Percentiles rank a stretch among this genome's conserved stretches.
phyloP scores from a whole-genome alignment of 2,113 vertebrate species.

The Prunella fulvescens region DNA sequence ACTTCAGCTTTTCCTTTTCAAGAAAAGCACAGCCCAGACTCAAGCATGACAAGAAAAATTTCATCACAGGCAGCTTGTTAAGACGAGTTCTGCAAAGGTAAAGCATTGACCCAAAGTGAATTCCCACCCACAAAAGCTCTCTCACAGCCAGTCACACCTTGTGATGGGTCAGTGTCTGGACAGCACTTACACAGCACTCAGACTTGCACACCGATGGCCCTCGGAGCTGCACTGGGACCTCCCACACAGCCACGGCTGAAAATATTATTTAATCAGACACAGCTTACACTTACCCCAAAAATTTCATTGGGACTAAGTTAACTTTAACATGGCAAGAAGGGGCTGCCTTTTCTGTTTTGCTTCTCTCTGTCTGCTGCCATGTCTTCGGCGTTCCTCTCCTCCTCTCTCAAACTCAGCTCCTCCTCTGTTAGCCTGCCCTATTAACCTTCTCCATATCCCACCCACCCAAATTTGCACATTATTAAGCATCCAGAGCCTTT shows the following conservation, averaged over 20 bases:
- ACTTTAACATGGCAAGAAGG: not conserved
- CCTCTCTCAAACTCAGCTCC: conserved; percentile 25
- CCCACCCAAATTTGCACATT: conserved; percentile 49
- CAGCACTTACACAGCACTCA: not conserved
- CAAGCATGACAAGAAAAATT: not conserved
- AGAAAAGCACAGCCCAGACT: not conserved
- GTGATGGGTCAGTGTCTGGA: not conserved
- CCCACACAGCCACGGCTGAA: not conserved
- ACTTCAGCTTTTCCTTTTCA: not conserved
- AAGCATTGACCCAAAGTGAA: not conserved
- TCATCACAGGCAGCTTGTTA: not conserved
- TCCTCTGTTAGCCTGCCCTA: conserved; percentile 43
- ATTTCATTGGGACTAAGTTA: not conserved
- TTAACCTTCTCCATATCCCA: conserved; percentile 24
- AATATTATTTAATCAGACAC: not conserved
- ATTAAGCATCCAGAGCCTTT: conserved; percentile 28
- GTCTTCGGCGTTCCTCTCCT: not conserved
- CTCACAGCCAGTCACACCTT: not conserved
- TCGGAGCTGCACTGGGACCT: not conserved
- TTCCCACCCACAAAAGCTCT: not conserved
- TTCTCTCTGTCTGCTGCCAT: not conserved
- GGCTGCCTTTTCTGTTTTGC: not conserved
- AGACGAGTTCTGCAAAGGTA: not conserved
- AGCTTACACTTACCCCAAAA: not conserved
- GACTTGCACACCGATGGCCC: not conserved